Evolutionary conservation across 2,797 vertebrate genomes (phyloP).

Genomic region (Anableps anableps): DNA sequence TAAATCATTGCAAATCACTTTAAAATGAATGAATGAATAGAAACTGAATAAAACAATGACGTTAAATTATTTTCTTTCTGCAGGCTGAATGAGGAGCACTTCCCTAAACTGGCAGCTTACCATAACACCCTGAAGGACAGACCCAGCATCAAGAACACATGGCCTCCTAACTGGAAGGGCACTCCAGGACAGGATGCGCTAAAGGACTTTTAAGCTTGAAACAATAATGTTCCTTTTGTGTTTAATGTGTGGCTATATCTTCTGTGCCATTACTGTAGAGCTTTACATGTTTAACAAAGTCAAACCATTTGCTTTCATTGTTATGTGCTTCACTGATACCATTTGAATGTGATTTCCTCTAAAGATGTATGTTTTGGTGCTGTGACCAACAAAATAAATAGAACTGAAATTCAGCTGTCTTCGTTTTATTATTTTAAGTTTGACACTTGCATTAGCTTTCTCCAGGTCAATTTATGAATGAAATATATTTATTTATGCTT

Average conservation of each 20-base stretch:
- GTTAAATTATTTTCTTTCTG: not conserved
- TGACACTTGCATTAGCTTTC: not conserved
- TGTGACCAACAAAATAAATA: slow-evolving; percentile 30
- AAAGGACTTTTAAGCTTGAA: slow-evolving; percentile 68
- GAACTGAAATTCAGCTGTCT: not conserved
- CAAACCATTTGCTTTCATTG: not conserved
- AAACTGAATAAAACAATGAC: not conserved
- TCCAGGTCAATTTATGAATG: not conserved
- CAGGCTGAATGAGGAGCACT: slow-evolving; percentile 69
- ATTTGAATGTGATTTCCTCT: not conserved
- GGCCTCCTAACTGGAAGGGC: slow-evolving; percentile 75
- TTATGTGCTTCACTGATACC: not conserved
- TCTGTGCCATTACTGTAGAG: slow-evolving; percentile 16
- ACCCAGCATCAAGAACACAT: slow-evolving; percentile 74
- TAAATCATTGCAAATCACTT: not conserved
- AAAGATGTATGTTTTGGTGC: not conserved
- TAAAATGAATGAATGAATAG: not conserved
- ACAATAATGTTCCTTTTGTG: not conserved
- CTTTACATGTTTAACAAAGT: not conserved
- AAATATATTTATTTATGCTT: not conserved
- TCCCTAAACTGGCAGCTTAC: slow-evolving; percentile 75
- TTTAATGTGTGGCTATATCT: not conserved
- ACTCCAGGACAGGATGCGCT: slow-evolving; percentile 38
- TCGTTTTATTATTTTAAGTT: not conserved
- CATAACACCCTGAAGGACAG: slow-evolving; percentile 70